Evolutionary conservation across 2,888 invertebrate genomes (phyloP).

Genomic region (Himalopsyche kuldschensis): DNA sequence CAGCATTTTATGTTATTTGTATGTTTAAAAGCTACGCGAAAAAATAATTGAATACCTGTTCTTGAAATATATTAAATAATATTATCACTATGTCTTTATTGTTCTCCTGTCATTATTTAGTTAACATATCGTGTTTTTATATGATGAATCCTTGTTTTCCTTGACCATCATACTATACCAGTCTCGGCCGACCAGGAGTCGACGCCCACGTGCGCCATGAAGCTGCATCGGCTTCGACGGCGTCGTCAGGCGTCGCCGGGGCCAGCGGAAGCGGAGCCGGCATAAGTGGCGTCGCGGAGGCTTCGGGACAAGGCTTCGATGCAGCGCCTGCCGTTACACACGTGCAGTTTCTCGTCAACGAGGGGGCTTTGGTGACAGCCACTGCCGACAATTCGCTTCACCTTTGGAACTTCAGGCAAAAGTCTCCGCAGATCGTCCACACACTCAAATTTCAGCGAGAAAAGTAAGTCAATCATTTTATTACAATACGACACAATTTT

Average conservation of each 20-base stretch:
- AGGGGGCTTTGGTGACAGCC: slow-evolving; percentile 93
- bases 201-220: slow-evolving; percentile 94
- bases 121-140: not conserved
- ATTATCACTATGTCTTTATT: too few relatives aligned
- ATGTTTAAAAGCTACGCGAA: too few relatives aligned
- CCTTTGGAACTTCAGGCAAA: slow-evolving; percentile 96
- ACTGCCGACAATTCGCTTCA: slow-evolving; percentile 96
- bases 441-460: slow-evolving; percentile 97
- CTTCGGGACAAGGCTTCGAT: not conserved
- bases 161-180: slow-evolving; percentile 48
- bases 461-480: slow-evolving; percentile 62
- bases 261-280: slow-evolving; percentile 45
- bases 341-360: slow-evolving; percentile 93
- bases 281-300: not conserved
- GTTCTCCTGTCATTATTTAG: too few relatives aligned
- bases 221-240: slow-evolving; percentile 47
- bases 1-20: too few relatives aligned
- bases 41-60: too few relatives aligned
- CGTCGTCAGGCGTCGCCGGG: slow-evolving; percentile 50
- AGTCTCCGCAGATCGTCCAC: slow-evolving; percentile 91
- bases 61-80: too few relatives aligned
- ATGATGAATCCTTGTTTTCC: slow-evolving; percentile 14
- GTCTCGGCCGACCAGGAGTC: slow-evolving; percentile 95
- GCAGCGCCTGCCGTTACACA: slow-evolving; percentile 75
- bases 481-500: too few relatives aligned